Evolutionary conservation across 2,113 vertebrate species (phyloP).

Genomic region (Oplegnathus fasciatus): DNA sequence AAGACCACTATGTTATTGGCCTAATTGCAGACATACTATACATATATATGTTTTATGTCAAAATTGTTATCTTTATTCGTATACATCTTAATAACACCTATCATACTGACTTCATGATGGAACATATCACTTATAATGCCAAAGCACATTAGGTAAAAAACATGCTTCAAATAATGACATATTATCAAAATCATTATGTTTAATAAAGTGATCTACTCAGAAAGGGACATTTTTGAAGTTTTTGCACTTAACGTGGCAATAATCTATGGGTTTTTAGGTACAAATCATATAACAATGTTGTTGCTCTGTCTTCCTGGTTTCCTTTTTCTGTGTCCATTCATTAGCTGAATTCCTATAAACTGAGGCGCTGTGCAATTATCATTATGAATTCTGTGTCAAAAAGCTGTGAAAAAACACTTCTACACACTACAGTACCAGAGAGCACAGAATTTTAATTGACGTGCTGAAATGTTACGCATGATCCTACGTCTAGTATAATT

Average conservation of each 20-base stretch:
- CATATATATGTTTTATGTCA: neutral
- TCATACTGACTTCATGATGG: neutral
- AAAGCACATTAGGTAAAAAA: neutral
- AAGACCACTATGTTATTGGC: neutral
- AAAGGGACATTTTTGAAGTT: neutral
- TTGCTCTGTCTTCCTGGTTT: constrained; percentile 1
- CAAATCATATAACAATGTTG: neutral
- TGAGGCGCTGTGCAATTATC: constrained; percentile 9
- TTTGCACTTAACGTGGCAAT: neutral
- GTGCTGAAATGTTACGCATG: constrained; percentile 46
- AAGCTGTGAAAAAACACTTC: constrained; percentile 36
- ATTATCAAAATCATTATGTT: neutral
- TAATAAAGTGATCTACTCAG: neutral
- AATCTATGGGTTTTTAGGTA: neutral
- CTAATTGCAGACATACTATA: neutral
- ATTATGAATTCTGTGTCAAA: constrained; percentile 39
- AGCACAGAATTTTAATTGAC: constrained; percentile 38
- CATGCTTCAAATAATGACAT: neutral
- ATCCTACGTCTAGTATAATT: constrained; percentile 39
- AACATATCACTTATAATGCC: neutral
- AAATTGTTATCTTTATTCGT: neutral
- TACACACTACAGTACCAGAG: constrained; percentile 25
- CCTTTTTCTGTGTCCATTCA: neutral
- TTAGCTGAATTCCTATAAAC: constrained; percentile 15
- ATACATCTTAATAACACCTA: neutral